phyloP scores from a whole-genome alignment of 1,140 invertebrate genomes.

The Helicoverpa armigera region DNA sequence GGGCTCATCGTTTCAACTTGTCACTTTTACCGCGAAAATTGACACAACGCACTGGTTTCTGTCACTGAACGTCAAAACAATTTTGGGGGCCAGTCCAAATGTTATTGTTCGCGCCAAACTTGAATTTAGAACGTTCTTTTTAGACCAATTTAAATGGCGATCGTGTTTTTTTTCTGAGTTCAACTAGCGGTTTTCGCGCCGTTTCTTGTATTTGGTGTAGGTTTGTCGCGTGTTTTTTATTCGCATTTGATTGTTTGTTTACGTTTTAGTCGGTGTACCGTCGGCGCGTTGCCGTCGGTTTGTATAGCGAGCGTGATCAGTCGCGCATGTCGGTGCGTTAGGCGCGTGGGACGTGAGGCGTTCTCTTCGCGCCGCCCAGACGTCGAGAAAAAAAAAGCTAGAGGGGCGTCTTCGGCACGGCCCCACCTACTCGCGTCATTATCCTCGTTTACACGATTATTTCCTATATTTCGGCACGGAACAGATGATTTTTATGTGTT shows the following conservation, averaged over 20 bases:
- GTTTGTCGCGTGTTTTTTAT: constrained; percentile 48
- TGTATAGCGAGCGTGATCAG: constrained; percentile 68
- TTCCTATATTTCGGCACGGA: constrained; percentile 78
- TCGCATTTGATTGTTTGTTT: constrained; percentile 68
- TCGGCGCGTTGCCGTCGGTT: constrained; percentile 73
- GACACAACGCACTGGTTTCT: constrained; percentile 47
- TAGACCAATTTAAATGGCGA: constrained; percentile 1
- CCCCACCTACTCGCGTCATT: constrained; percentile 83
- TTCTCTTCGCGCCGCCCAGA: constrained; percentile 80
- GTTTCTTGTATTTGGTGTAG: constrained; percentile 38
- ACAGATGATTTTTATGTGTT: constrained; percentile 65
- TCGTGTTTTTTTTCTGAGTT: constrained; percentile 6
- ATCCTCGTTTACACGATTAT: constrained; percentile 82
- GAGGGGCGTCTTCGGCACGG: constrained; percentile 74
- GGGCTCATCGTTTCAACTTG: constrained; percentile 73
- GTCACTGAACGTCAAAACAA: constrained; percentile 47
- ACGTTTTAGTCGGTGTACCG: constrained; percentile 60
- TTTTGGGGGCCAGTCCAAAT: constrained; percentile 27
- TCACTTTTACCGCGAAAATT: constrained; percentile 65
- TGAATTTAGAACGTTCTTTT: constrained; percentile 25
- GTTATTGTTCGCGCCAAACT: constrained; percentile 39
- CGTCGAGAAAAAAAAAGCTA: constrained; percentile 75
- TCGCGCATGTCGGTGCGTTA: constrained; percentile 66
- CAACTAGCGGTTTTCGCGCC: constrained; percentile 24
- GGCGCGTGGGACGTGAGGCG: constrained; percentile 79